Base-by-base conservation (phyloP, 2,113 vertebrate species). In the Dermatemys mawii region DNA sequence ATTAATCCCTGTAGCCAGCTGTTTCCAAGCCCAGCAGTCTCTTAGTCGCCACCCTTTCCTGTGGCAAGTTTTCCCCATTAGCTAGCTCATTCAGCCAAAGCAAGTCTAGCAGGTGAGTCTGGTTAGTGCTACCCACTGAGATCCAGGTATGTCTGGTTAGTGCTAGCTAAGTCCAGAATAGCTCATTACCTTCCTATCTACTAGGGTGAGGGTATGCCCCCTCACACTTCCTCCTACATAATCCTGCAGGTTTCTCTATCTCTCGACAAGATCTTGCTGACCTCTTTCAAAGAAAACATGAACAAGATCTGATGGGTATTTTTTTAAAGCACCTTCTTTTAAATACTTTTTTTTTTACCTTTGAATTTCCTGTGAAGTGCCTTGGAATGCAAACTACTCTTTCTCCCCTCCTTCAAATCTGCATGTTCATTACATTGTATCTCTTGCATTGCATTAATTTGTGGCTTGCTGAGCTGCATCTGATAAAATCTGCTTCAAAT, bases 311-410 rank as follows among this genome's bases (percentile, higher is more conserved):
- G 78, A 27, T 46, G 93, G 73, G 89, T 79, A 35, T 63, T 51
- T 13, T 94, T 90, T 95, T 83, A 94, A 81, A 44, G 16, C 17
- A 87, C 24, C 35, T 95, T 88, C 35, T 67, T 86, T 92, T 87
- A 79, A 17, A 50, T 84, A n/a, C n/a, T 70, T 38, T 70, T 70
- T 27, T 81, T 80, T 51, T 55, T 60, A 76, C 26, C 50, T 26
- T 49, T 83, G 41, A 78, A 79, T 89, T 95, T 75, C 76, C 38
- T 76, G 90, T 85, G 60, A 70, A 81, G 83, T 38, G 41, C 38
- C 83, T 95, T 96, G 88, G 49, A 76, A 93, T 91, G 78, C 82
- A 95, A 93, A 95, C 89, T 78, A 81, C 0, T 3, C 38, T 12
- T 95, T 29, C 21, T 14, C 82, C 32, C 84, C 54, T 79, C 21